Percentiles rank a stretch among this genome's conserved stretches.
Conservation (phyloP, 2,113 vertebrate genomes). For the Bucco capensis region DNA sequence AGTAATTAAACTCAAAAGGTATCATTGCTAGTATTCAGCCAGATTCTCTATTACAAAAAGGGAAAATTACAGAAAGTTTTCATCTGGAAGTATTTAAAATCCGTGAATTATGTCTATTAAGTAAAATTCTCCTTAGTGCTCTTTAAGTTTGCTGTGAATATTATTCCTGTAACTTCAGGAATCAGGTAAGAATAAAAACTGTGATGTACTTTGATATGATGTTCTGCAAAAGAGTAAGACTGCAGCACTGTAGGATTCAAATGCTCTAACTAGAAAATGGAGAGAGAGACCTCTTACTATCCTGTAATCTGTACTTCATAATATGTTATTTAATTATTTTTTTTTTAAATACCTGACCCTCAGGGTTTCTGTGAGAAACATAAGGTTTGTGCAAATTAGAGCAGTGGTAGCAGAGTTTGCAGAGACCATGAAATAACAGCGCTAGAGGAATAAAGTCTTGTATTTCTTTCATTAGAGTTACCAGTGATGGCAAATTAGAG, state of each 20-base stretch:
- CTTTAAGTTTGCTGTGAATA: background rate
- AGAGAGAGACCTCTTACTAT: background rate
- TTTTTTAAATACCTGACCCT: too few species aligned
- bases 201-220: background rate
- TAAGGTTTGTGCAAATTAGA: background rate
- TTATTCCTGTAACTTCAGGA: background rate
- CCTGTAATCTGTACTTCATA: background rate
- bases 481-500: background rate
- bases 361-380: background rate
- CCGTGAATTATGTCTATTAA: background rate
- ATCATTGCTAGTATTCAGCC: background rate
- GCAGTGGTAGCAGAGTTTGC: background rate
- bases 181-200: background rate
- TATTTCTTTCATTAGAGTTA: background rate
- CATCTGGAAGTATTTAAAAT: background rate
- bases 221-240: background rate
- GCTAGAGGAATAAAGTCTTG: background rate
- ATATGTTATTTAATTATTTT: too few species aligned
- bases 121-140: background rate
- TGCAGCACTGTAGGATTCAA: background rate
- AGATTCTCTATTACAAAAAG: background rate
- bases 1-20: background rate
- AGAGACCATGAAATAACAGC: background rate
- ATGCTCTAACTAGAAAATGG: background rate
- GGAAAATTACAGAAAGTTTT: background rate